These are phyloP conservation scores for Liodrosophila aerea DNA, from an alignment of 2,888 invertebrate species.

Conservation along the genomic window DNA sequence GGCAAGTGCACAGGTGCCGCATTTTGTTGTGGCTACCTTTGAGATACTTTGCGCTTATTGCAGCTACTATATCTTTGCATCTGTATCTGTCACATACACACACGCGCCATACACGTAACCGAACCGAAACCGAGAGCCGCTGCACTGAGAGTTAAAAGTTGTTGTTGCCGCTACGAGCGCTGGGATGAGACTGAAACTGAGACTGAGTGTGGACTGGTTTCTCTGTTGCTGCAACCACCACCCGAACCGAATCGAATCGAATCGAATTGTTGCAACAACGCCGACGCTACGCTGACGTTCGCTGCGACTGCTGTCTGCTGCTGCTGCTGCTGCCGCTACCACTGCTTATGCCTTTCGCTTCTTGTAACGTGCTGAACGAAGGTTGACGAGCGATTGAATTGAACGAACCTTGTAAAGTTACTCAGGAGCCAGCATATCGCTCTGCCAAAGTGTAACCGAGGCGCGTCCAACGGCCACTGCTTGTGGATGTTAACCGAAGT, in stretches of 20 bases:
- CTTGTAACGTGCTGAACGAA: conserved; percentile 75
- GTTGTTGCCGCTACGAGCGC: conserved; percentile 75
- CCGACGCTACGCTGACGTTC: conserved; percentile 25
- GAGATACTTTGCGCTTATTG: conserved; percentile 38
- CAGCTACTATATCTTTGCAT: no score
- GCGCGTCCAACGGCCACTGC: conserved; percentile 16
- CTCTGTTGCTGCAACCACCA: conserved; percentile 43
- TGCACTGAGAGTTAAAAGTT: conserved; percentile 31
- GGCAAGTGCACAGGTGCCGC: conserved; percentile 61
- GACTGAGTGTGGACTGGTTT: conserved; percentile 37
- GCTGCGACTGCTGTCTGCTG: conserved; percentile 1
- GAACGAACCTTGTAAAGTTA: conserved; percentile 58
- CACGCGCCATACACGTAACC: conserved; percentile 19
- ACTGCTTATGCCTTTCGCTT: conserved; percentile 41
- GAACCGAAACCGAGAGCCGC: conserved; percentile 27
- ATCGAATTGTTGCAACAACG: conserved; percentile 42
- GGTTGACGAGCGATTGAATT: conserved; percentile 75
- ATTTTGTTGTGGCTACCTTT: conserved; percentile 48
- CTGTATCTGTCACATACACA: conserved; percentile 24
- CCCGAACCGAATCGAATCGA: conserved; percentile 15
- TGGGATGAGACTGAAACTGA: conserved; percentile 74
- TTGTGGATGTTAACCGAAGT: conserved; percentile 48
- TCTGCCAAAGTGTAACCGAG: conserved; percentile 39
- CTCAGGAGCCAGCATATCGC: conserved; percentile 43
- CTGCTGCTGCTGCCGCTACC: conserved; percentile 10